Conservation (phyloP, 2,888 invertebrate genomes). For the Gandaritis pyraliata region DNA sequence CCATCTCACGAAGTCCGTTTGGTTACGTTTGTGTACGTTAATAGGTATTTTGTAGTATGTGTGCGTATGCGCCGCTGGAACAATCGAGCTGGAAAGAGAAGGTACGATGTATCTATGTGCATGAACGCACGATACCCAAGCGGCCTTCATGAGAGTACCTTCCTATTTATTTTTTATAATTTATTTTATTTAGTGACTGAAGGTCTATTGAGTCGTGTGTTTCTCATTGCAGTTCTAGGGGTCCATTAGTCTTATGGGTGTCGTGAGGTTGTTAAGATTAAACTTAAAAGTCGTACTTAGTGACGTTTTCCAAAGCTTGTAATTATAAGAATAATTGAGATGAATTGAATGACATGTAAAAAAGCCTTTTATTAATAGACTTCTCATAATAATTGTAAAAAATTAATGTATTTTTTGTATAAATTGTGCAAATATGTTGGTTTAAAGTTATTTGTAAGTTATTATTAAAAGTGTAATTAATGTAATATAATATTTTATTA, state of each 20-base stretch:
- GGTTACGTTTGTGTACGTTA: too few species aligned
- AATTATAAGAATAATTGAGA: slow-evolving; percentile 31
- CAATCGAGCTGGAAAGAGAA: too few species aligned
- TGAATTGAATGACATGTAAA: slow-evolving; percentile 30
- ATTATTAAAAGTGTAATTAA: slow-evolving; percentile 42
- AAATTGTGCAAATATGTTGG: slow-evolving; percentile 49
- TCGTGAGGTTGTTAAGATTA: slow-evolving; percentile 32
- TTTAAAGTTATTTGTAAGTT: slow-evolving; percentile 41
- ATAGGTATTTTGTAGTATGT: too few species aligned
- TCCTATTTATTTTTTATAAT: slow-evolving; percentile 4
- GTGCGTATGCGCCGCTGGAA: too few species aligned
- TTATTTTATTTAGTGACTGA: slow-evolving; percentile 23
- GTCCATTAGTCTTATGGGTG: slow-evolving; percentile 33
- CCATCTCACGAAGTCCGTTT: too few species aligned
- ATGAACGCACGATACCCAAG: too few species aligned
- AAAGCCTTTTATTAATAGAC: slow-evolving; percentile 39
- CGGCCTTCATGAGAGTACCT: too few species aligned
- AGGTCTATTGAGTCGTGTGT: slow-evolving; percentile 16
- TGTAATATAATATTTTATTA: slow-evolving; percentile 37
- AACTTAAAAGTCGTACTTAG: slow-evolving; percentile 48
- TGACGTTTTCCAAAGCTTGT: slow-evolving; percentile 44
- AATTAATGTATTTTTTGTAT: slow-evolving; percentile 40
- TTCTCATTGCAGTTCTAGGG: slow-evolving; percentile 30
- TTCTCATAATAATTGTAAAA: slow-evolving; percentile 37
- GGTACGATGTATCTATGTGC: too few species aligned